Base-by-base conservation (phyloP, 37 sponge, comb jelly and placozoan species). In the Petrosia ficiformis region DNA sequence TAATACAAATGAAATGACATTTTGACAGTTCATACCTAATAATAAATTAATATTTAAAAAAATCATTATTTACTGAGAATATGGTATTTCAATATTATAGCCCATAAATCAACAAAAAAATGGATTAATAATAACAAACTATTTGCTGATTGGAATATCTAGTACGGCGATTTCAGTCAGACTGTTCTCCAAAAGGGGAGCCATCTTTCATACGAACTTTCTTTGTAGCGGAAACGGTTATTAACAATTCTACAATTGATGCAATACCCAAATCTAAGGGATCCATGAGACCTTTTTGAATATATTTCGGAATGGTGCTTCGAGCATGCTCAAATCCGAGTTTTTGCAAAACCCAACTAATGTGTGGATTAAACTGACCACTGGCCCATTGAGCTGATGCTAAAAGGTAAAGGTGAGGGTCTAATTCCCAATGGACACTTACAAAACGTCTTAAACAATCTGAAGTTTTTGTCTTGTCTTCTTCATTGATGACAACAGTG, bases 261-360 rank as follows among this genome's bases (percentile, higher is more conserved):
- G 86, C 41, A 1, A 98, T 41, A 1, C 85, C 70, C 48, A 80
- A 66, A 61, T 98, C 99, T 24, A 95, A 43, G 5, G 96, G 96
- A 82, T 98, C 99, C 96, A 98, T 92, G 30, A 85, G 86, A 21
- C 93, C 96, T 31, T 91, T 67, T 68, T 98, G 99, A 25, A 95
- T 82, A 72, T 86, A 95, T 75, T 98, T 92, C 22, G 99, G 99
- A 38, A 98, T 92, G 40, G 99, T 98, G 37, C 82, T 89, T 2
- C 74, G 78, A 25, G 99, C 93, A 33, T 98, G 71, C 43, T 92
- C 85, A 75, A 98, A 98, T 11, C 99, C 96, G 33, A 98, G 87
- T 74, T 48, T 92, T 67, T 98, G 87, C 32, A 98, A 66, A 0
- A 98, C 71, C 92, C 95, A 92, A 66, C 78, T 84, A 57, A 98